Conservation (phyloP, 2,113 vertebrate species). For the Zingel zingel region DNA sequence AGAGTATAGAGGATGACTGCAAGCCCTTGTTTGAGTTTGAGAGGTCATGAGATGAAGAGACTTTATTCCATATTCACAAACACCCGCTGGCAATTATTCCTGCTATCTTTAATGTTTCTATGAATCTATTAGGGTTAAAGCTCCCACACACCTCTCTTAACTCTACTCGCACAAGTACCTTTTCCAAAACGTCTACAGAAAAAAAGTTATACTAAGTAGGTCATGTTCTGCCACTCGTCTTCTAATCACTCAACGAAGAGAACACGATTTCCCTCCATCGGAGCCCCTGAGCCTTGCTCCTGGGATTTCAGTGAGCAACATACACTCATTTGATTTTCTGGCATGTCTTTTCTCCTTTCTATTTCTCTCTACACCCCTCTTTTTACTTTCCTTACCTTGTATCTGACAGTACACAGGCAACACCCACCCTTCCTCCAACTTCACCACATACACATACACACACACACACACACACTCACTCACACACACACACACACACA, state of each 20-base stretch:
- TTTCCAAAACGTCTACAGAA: slow-evolving; percentile 60
- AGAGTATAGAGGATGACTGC: slow-evolving; percentile 32
- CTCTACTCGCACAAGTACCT: slow-evolving; percentile 43
- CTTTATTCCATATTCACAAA: slow-evolving; percentile 57
- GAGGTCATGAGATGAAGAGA: slow-evolving; percentile 64
- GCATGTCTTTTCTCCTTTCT: slow-evolving; percentile 67
- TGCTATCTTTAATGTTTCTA: slow-evolving; percentile 55
- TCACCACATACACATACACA: slow-evolving; percentile 61
- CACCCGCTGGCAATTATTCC: slow-evolving; percentile 62
- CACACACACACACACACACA: not conserved
- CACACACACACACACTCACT: slow-evolving; percentile 46
- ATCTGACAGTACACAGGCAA: slow-evolving; percentile 76
- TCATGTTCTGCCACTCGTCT: slow-evolving; percentile 84
- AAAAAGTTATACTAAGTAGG: slow-evolving; percentile 83
- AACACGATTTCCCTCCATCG: slow-evolving; percentile 72
- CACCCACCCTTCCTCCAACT: slow-evolving; percentile 74
- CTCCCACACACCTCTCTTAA: slow-evolving; percentile 40
- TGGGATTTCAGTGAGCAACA: slow-evolving; percentile 77
- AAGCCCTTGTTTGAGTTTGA: slow-evolving; percentile 54
- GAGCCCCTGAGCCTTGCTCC: slow-evolving; percentile 77
- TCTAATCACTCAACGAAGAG: slow-evolving; percentile 82
- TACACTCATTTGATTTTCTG: slow-evolving; percentile 81
- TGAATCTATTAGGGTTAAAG: slow-evolving; percentile 64
- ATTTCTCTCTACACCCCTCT: slow-evolving; percentile 41
- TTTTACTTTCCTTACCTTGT: slow-evolving; percentile 54